Evolutionary conservation across 2,888 invertebrate species (phyloP), one percentile per base, ranked within the genome.

Genomic region (Loripinus fragilis): DNA sequence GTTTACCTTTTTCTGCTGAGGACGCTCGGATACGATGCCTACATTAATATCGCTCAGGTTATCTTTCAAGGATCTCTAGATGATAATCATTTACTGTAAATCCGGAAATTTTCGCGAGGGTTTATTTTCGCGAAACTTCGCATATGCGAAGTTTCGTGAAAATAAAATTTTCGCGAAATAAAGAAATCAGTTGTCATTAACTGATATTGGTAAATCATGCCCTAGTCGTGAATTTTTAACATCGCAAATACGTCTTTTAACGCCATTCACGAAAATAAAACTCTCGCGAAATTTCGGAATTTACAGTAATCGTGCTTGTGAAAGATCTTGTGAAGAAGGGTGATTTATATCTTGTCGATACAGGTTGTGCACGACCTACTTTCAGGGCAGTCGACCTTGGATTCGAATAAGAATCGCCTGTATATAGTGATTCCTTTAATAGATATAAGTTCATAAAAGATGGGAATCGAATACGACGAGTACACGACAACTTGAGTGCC

Each of bases 51-150:
- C 10, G 5, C 15, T 50, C 50, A 23, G 23, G 23, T 15, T 5
- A 15, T 23, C 7, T 23, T n/a, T 23, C 5, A 15, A 5, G 50
- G 50, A 20, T 5, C 17, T 12, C 20, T 50, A 23, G 50, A 12
- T 50, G 50, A 50, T n/a, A 50, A 50, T 50, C 50, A 50, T 23
- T n/a, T 50, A n/a, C n/a, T n/a, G n/a, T n/a, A n/a, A n/a, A n/a
- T n/a, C n/a, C n/a, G n/a, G n/a, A n/a, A n/a, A n/a, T n/a, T n/a
- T n/a, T n/a, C n/a, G n/a, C n/a, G n/a, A n/a, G n/a, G n/a, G n/a
- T n/a, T n/a, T n/a, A n/a, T n/a, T n/a, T n/a, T n/a, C n/a, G n/a
- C n/a, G n/a, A n/a, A n/a, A n/a, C n/a, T n/a, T n/a, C n/a, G n/a
- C n/a, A n/a, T n/a, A n/a, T n/a, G n/a, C n/a, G n/a, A n/a, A n/a